These are phyloP conservation scores for Tachypleus tridentatus DNA, from an alignment of 1,140 invertebrate species.

Conservation along the genomic window DNA sequence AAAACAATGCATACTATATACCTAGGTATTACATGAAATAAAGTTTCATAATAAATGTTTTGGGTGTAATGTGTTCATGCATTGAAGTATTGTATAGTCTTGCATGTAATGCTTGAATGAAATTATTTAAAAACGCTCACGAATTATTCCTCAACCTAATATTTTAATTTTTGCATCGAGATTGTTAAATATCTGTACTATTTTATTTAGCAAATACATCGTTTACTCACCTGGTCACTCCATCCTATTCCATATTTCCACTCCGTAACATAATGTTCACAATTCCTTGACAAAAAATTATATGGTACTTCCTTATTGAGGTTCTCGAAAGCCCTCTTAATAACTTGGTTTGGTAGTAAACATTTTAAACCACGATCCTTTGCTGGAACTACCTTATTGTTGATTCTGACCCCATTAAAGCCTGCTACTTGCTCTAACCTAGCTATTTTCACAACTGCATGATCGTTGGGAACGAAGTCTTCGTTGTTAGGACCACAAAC, in stretches of 20 bases:
- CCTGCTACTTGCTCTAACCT: conserved; percentile 23
- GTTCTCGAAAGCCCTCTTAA: conserved; percentile 18
- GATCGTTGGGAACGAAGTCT: conserved; percentile 18
- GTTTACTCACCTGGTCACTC: conserved; percentile 29
- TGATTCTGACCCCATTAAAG: conserved; percentile 27
- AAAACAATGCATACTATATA: no score
- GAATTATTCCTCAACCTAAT: no score
- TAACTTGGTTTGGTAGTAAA: conserved; percentile 24
- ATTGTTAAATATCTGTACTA: no score
- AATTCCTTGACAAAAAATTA: conserved; percentile 29
- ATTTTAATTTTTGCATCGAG: no score
- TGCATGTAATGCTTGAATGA: no score
- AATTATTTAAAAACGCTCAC: no score
- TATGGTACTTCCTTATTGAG: conserved; percentile 25
- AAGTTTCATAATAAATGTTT: no score
- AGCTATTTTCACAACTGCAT: conserved; percentile 21
- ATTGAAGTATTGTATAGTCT: no score
- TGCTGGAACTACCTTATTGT: conserved; percentile 29
- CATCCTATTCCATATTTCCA: conserved; percentile 29
- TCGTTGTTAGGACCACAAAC: conserved; percentile 23
- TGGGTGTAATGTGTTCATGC: no score
- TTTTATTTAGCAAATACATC: no score
- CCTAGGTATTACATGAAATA: no score
- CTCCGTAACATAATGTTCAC: conserved; percentile 30
- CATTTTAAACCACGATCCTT: conserved; percentile 24